A percentile compares a stretch with the other conserved stretches of the same genome.
Evolutionary conservation across 1,140 invertebrate species (phyloP).

Genomic region (Doryteuthis pealeii): DNA sequence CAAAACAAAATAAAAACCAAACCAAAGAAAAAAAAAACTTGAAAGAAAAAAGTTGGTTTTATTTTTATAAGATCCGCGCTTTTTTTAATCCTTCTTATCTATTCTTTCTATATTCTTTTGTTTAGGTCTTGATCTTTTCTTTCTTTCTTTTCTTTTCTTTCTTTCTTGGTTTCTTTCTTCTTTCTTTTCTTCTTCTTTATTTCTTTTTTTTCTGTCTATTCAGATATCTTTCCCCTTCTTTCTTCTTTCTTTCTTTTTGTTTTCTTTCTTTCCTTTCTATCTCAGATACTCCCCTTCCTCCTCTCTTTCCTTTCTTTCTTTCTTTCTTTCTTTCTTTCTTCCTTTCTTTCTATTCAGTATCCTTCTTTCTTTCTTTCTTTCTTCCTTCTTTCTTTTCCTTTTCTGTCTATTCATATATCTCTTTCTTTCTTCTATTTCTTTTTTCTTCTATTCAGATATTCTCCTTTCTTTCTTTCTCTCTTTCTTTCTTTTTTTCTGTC

Average conservation of each 20-base stretch:
- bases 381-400: not conserved
- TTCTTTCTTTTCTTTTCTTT: not conserved
- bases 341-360: not conserved
- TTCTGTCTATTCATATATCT: constrained; percentile 11
- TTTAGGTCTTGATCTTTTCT: not conserved
- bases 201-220: constrained; percentile 9
- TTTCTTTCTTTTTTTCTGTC: not conserved
- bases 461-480: not conserved
- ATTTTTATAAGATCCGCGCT: too few relatives aligned
- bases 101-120: too few relatives aligned
- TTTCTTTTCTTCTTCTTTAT: constrained; percentile 15
- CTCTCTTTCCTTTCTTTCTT: not conserved
- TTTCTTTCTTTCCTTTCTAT: constrained; percentile 5
- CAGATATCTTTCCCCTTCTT: not conserved
- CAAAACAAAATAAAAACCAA: too few relatives aligned
- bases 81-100: too few relatives aligned
- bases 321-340: constrained; percentile 1
- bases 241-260: constrained; percentile 1
- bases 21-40: too few relatives aligned
- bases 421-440: not conserved
- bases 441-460: not conserved
- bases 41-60: too few relatives aligned
- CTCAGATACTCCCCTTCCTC: not conserved
- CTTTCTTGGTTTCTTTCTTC: constrained; percentile 12
- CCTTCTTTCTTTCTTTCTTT: constrained; percentile 1